These are phyloP conservation scores for Dromiciops gliroides DNA, from an alignment of 2,113 vertebrate genomes.

Conservation along the genomic window DNA sequence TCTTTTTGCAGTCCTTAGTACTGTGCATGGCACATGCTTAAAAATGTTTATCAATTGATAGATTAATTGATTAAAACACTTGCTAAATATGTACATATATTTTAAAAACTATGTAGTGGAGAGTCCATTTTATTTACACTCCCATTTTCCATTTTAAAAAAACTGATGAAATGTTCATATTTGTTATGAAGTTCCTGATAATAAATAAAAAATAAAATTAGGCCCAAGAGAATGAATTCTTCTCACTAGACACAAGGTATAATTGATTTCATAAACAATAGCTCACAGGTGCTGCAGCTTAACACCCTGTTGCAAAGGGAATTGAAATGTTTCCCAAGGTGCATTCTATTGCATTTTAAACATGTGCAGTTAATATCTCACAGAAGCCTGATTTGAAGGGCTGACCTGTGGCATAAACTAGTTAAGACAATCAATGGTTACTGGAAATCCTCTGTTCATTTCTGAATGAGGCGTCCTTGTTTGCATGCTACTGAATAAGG, in stretches of 20 bases:
- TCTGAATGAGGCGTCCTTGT: background rate
- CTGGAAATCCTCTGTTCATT: background rate
- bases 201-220: background rate
- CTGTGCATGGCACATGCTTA: background rate
- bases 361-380: conserved; percentile 46
- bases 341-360: conserved; percentile 52
- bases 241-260: conserved; percentile 73
- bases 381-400: background rate
- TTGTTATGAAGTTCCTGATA: background rate
- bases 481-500: background rate
- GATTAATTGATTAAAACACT: background rate
- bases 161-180: background rate
- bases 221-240: conserved; percentile 56
- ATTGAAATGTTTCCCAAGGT: conserved; percentile 55
- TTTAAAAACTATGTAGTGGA: background rate
- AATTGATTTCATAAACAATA: conserved; percentile 77
- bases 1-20: background rate
- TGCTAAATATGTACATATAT: background rate
- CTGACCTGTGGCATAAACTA: background rate
- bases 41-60: background rate
- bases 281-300: conserved; percentile 71
- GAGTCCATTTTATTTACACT: background rate
- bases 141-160: background rate
- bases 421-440: background rate
- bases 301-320: conserved; percentile 50